phyloP scores from a whole-genome alignment of 2,797 vertebrate species.

The Sebastiscus tertius region DNA sequence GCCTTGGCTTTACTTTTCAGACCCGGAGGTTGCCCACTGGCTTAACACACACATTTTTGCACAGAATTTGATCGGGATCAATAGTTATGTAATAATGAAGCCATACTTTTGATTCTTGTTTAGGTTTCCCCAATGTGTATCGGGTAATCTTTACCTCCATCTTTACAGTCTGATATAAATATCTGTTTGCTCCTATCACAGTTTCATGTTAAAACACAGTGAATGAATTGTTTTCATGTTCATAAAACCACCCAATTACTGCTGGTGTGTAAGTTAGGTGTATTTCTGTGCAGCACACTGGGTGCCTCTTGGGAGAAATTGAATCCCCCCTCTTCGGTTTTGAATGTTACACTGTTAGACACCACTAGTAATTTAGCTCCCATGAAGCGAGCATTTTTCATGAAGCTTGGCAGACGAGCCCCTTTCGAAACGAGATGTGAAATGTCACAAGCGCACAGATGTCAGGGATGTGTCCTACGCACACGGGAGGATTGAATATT shows the following conservation, averaged over 20 bases:
- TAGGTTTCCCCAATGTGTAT: background rate
- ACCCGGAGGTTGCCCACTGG: background rate
- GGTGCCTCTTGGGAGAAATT: background rate
- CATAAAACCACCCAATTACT: background rate
- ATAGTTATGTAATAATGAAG: background rate
- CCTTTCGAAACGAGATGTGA: constrained; percentile 42
- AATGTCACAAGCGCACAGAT: constrained; percentile 57
- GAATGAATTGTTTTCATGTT: background rate
- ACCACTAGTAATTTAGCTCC: constrained; percentile 25
- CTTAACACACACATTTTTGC: background rate
- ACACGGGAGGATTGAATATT: constrained; percentile 22
- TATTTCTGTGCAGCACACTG: background rate
- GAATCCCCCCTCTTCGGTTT: constrained; percentile 1
- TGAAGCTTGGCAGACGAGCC: constrained; percentile 42
- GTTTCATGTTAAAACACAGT: background rate
- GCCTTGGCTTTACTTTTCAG: too few species aligned
- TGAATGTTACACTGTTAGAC: constrained; percentile 12
- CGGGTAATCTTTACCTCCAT: background rate
- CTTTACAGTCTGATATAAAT: background rate
- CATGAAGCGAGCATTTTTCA: constrained; percentile 34
- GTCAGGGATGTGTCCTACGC: constrained; percentile 22
- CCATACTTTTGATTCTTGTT: background rate
- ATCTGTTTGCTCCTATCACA: background rate
- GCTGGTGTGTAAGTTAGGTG: background rate
- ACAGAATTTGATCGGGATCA: background rate